A percentile compares a stretch with the other conserved stretches of the same genome.
Conservation (phyloP, 1,140 invertebrate species). For the Aphis gossypii region DNA sequence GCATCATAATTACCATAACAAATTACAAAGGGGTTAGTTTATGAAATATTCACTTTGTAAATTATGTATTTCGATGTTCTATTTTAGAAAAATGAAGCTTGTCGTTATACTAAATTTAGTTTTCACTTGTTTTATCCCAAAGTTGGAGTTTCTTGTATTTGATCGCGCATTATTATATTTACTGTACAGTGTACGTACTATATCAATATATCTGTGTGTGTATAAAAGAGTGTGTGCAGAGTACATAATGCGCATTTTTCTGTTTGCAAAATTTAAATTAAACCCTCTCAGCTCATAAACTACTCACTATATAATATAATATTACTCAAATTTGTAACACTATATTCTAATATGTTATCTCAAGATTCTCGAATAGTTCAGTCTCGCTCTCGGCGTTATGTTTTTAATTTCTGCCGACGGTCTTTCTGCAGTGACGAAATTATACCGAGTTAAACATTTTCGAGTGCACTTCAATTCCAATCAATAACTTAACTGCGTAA, state of each 20-base stretch:
- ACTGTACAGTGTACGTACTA: neutral
- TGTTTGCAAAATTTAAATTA: neutral
- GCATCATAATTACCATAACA: neutral
- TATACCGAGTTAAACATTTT: neutral
- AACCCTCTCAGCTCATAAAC: neutral
- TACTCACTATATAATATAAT: neutral
- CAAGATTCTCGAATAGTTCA: neutral
- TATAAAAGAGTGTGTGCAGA: neutral
- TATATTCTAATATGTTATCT: slow-evolving; percentile 3
- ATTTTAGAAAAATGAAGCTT: neutral
- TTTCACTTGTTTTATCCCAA: neutral
- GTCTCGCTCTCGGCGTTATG: neutral
- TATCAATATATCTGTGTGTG: no score
- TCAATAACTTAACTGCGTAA: neutral
- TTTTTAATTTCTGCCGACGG: neutral
- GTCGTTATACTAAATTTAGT: neutral
- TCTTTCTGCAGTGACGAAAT: neutral
- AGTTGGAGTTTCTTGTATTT: neutral
- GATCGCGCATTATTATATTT: neutral
- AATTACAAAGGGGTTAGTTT: neutral
- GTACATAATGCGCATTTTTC: neutral
- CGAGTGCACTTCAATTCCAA: neutral
- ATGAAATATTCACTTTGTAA: neutral
- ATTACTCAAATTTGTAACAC: neutral
- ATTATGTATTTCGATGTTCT: neutral